A percentile compares a stretch with the other conserved stretches of the same genome.
Conservation (phyloP, 2,888 invertebrate genomes). For the Phaonia tiefii region DNA sequence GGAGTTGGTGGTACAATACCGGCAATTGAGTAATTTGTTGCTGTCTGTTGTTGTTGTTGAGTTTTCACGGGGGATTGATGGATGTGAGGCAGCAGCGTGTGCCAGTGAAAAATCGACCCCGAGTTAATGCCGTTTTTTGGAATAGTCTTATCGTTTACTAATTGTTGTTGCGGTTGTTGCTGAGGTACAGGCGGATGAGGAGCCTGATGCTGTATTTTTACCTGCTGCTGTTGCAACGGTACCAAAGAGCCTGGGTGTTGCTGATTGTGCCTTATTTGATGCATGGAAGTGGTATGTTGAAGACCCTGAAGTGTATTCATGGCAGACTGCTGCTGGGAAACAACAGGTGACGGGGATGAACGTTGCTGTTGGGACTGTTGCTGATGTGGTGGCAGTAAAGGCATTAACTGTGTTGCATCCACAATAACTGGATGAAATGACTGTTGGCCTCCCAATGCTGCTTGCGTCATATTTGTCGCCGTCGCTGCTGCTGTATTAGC, state of each 20-base stretch:
- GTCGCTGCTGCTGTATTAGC: conserved; percentile 68
- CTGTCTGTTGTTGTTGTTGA: conserved; percentile 68
- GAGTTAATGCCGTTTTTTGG: conserved; percentile 82
- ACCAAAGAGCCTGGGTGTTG: conserved; percentile 30
- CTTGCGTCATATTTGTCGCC: conserved; percentile 54
- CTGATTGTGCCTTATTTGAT: conserved; percentile 56
- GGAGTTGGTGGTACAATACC: conserved; percentile 73
- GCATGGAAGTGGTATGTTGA: conserved; percentile 30
- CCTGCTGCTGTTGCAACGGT: conserved; percentile 75
- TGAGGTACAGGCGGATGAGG: conserved; percentile 70
- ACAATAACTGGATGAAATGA: conserved; percentile 87
- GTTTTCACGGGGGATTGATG: conserved; percentile 76
- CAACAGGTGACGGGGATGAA: conserved; percentile 72
- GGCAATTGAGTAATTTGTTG: conserved; percentile 72
- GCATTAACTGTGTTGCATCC: conserved; percentile 89
- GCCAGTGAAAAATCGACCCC: conserved; percentile 80
- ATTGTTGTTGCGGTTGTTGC: conserved; percentile 71
- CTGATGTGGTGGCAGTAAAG: conserved; percentile 83
- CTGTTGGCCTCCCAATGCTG: conserved; percentile 67
- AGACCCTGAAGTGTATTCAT: conserved; percentile 69
- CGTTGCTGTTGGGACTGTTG: conserved; percentile 70
- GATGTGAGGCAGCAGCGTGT: conserved; percentile 79
- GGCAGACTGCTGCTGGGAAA: conserved; percentile 68
- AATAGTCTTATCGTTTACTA: conserved; percentile 79
- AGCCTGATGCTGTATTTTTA: conserved; percentile 82